Evolutionary conservation across 2,888 invertebrate species (phyloP).

Genomic region (Galerucella nymphaeae): DNA sequence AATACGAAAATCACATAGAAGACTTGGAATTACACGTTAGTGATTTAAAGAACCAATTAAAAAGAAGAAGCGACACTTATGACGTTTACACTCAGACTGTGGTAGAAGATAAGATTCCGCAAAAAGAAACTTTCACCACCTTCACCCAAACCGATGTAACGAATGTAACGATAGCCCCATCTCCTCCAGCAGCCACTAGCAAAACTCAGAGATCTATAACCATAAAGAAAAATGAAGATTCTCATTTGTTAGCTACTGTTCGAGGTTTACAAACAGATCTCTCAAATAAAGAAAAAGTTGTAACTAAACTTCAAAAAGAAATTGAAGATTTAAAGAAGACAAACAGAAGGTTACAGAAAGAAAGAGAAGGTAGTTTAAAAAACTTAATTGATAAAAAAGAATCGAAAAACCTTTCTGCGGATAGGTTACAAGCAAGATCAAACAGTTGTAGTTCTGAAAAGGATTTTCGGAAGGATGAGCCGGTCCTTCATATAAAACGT

Average conservation of each 20-base stretch:
- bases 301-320: constrained; percentile 77
- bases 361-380: constrained; percentile 72
- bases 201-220: constrained; percentile 39
- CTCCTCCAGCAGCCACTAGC: not conserved
- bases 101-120: constrained; percentile 56
- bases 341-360: constrained; percentile 79
- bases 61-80: constrained; percentile 63
- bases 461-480: constrained; percentile 65
- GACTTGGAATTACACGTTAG: constrained; percentile 77
- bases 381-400: constrained; percentile 62
- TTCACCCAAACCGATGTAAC: constrained; percentile 56
- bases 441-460: constrained; percentile 61
- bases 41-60: constrained; percentile 62
- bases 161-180: not conserved
- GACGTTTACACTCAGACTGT: constrained; percentile 63
- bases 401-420: constrained; percentile 59
- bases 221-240: constrained; percentile 68
- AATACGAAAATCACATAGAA: constrained; percentile 80
- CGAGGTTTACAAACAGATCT: constrained; percentile 81
- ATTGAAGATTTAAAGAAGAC: constrained; percentile 81
- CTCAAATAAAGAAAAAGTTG: constrained; percentile 77
- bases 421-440: constrained; percentile 57
- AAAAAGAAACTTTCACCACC: constrained; percentile 57
- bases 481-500: constrained; percentile 67
- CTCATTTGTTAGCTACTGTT: constrained; percentile 82